Base-by-base conservation (phyloP, 2,113 vertebrate genomes). In the Cephalopterus ornatus region DNA sequence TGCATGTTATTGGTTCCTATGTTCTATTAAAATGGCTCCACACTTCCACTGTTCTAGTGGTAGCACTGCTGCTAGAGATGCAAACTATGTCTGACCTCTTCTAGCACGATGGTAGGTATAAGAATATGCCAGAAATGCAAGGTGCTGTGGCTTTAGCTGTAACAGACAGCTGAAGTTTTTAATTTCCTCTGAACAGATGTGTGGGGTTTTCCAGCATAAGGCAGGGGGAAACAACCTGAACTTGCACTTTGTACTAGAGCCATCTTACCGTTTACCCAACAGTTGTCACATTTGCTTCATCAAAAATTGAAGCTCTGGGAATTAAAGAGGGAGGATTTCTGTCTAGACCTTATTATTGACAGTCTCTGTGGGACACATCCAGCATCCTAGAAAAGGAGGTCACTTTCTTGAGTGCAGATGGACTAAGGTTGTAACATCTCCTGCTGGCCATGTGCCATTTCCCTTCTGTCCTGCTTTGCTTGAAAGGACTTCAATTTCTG, bases 311-410 rank as follows among this genome's bases (percentile, higher is more conserved):
- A 92, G 79, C 84, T 87, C 73, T 88, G 85, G 90, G 87, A 91
- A 84, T 87, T 86, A 82, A 93, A 90, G 47, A 35, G 41, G 65
- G 81, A 88, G 66, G 84, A 81, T 92, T 96, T 92, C 87, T 95
- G 65, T 90, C 94, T 88, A 91, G 87, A 71, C 87, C 49, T 95
- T 56, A 49, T 52, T 83, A 73, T 61, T 96, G 91, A 85, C 78
- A 77, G 79, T 89, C 87, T 93, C 85, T 87, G 81, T 82, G 79
- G 92, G 94, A 68, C 76, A 82, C 1, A 0, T 86, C 71, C 77
- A 71, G 0, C 0, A 0, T 87, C 67, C 63, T 56, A 65, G 41
- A 81, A 73, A 95, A 92, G 55, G 89, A 89, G 86, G 75, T 93
- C 85, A 73, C 75, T 92, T 88, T 92, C 72, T 67, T 70, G 67